Percentiles rank a stretch among this genome's conserved stretches.
These are phyloP conservation scores for Gallinago solitaria DNA, from an alignment of 2,797 vertebrate genomes.

Conservation along the genomic window DNA sequence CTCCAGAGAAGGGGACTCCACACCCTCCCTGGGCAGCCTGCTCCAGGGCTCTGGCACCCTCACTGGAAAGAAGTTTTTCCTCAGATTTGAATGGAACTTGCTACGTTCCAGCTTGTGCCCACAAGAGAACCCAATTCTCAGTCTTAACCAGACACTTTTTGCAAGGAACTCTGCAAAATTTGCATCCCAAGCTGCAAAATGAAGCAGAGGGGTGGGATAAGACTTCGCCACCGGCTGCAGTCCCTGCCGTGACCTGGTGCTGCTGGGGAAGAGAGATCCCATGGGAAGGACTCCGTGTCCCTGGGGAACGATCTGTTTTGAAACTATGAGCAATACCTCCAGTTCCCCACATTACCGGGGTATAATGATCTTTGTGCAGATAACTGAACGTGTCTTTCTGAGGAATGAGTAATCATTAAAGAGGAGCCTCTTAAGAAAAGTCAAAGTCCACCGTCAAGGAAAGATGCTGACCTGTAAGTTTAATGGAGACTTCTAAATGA, in stretches of 20 bases:
- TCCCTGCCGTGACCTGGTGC: accelerated
- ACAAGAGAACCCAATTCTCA: not conserved
- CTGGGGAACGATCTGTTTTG: not conserved
- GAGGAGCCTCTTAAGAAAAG: not conserved
- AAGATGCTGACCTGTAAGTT: not conserved
- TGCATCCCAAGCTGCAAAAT: not conserved
- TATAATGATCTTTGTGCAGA: not conserved
- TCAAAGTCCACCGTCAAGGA: slow-evolving; percentile 40
- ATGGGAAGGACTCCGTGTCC: not conserved
- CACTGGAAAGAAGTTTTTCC: no score
- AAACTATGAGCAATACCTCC: not conserved
- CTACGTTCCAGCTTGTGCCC: no score
- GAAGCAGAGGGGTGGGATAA: not conserved
- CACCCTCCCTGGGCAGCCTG: no score
- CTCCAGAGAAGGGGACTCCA: no score
- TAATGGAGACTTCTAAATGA: not conserved
- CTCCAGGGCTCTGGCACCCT: no score
- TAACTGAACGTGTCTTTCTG: not conserved
- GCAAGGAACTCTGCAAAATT: not conserved
- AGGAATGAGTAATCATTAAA: slow-evolving; percentile 66
- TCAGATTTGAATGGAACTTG: no score
- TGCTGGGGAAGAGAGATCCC: not conserved
- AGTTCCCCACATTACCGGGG: not conserved
- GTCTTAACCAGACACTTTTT: accelerated
- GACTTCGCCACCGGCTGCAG: accelerated